phyloP scores from a whole-genome alignment of 2,797 vertebrate species.

The Coendou prehensilis region DNA sequence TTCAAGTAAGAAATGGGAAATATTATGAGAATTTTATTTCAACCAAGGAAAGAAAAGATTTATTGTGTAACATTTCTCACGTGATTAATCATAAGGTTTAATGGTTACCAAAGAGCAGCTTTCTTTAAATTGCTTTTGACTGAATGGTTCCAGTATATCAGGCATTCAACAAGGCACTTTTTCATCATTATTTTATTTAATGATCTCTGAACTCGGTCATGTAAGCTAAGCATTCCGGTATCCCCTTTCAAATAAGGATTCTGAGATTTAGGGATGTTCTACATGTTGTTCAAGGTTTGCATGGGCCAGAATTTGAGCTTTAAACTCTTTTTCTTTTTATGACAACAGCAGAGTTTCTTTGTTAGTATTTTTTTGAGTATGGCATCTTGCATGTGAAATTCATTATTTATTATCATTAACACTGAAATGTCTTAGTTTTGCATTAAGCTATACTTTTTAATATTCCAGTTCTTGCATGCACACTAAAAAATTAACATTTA shows the following conservation, averaged over 20 bases:
- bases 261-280: neutral
- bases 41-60: neutral
- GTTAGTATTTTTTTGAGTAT: neutral
- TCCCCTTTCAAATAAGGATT: neutral
- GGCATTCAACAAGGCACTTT: neutral
- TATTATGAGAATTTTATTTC: neutral
- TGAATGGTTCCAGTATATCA: neutral
- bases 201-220: neutral
- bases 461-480: neutral
- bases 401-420: neutral
- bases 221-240: neutral
- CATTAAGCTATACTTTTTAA: neutral
- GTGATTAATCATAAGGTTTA: neutral
- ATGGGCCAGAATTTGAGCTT: neutral
- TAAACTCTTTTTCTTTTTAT: neutral
- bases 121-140: neutral
- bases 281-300: neutral
- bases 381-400: neutral
- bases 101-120: neutral
- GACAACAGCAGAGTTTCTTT: neutral
- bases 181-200: neutral
- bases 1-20: constrained; percentile 14
- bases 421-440: neutral
- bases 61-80: neutral
- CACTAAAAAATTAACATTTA: neutral